phyloP scores from a whole-genome alignment of 1,140 invertebrate species.

The Ptiloglossa arizonensis region DNA sequence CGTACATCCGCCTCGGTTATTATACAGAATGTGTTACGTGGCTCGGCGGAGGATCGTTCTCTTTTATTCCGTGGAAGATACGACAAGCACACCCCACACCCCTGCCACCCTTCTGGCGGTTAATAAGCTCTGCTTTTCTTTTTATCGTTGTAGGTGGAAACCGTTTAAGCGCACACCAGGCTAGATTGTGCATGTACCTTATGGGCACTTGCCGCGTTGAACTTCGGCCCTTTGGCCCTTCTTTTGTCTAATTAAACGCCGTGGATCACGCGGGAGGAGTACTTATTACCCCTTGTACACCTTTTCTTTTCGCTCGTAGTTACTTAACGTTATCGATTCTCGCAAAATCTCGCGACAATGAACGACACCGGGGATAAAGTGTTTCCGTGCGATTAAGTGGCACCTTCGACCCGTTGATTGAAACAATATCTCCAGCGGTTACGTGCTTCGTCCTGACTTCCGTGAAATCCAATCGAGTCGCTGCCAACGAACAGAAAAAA shows the following conservation, averaged over 20 bases:
- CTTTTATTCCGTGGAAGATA: constrained; percentile 20
- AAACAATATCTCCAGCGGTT: background rate
- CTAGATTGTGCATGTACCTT: constrained; percentile 3
- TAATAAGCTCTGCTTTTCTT: constrained; percentile 20
- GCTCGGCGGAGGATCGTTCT: background rate
- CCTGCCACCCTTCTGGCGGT: background rate
- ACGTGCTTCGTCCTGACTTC: background rate
- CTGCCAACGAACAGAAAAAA: background rate
- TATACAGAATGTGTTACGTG: constrained; percentile 24
- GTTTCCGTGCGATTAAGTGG: background rate
- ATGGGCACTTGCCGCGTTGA: background rate
- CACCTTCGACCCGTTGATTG: background rate
- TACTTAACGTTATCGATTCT: background rate
- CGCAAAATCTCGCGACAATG: too few species aligned
- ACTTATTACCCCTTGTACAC: background rate
- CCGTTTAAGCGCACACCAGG: constrained; percentile 25
- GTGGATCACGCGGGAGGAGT: background rate
- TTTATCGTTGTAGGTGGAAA: constrained; percentile 18
- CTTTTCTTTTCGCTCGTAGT: too few species aligned
- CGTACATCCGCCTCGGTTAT: constrained; percentile 6
- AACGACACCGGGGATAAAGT: too few species aligned
- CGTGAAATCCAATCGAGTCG: background rate
- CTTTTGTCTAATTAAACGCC: constrained; percentile 25
- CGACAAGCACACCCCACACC: too few species aligned
- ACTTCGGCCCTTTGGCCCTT: too few species aligned